These are phyloP conservation scores for Alosa alosa DNA, from an alignment of 2,113 vertebrate genomes.

Conservation along the genomic window DNA sequence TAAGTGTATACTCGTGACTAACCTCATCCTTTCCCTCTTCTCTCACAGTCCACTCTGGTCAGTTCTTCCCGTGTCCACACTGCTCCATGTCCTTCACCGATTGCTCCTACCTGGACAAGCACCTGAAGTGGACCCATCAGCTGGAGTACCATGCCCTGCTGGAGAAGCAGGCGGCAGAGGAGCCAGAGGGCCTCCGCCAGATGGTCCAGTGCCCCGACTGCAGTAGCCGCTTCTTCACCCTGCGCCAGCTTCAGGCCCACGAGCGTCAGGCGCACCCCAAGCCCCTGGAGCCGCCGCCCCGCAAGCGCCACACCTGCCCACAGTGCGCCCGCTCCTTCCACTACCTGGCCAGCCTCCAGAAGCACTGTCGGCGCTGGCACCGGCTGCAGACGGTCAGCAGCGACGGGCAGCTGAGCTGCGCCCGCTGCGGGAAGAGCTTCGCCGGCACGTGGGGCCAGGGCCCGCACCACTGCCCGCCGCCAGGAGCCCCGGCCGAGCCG, in stretches of 20 bases:
- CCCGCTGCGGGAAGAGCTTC: slow-evolving; percentile 75
- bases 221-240: slow-evolving; percentile 69
- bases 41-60: slow-evolving; percentile 39
- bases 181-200: slow-evolving; percentile 50
- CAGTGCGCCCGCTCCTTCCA: slow-evolving; percentile 81
- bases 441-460: slow-evolving; percentile 76
- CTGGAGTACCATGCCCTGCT: slow-evolving; percentile 68
- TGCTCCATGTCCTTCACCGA: slow-evolving; percentile 73
- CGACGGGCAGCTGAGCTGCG: slow-evolving; percentile 74
- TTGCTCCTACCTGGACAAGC: slow-evolving; percentile 71
- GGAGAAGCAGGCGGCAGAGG: slow-evolving; percentile 60
- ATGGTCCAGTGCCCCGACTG: slow-evolving; percentile 71
- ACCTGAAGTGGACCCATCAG: slow-evolving; percentile 76
- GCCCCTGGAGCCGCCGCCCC: slow-evolving; percentile 55
- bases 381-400: slow-evolving; percentile 68
- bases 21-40: slow-evolving; percentile 23
- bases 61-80: slow-evolving; percentile 70
- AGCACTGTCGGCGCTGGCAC: slow-evolving; percentile 76
- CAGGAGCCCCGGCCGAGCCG: slow-evolving; percentile 49
- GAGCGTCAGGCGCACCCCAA: slow-evolving; percentile 61
- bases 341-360: slow-evolving; percentile 80
- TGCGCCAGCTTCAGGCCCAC: slow-evolving; percentile 66
- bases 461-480: slow-evolving; percentile 70
- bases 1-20: too few relatives aligned
- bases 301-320: slow-evolving; percentile 72